Base-by-base conservation (phyloP, 2,797 vertebrate species). In the Sebastes nivosus region DNA sequence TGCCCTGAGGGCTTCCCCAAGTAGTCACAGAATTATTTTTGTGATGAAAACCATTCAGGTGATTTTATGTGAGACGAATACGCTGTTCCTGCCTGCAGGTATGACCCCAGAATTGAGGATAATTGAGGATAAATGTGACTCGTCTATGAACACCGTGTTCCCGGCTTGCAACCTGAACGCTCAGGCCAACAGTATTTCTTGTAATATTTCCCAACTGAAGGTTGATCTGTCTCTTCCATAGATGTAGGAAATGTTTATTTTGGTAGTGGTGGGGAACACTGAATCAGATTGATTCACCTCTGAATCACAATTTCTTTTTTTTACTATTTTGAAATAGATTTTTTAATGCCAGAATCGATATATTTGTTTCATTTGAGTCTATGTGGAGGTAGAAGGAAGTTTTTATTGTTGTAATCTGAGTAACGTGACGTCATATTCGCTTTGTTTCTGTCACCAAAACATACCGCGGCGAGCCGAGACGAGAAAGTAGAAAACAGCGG, bases 111-210 rank as follows among this genome's bases (percentile, higher is more conserved):
- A 30, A 1, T 3, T 20, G 24, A 34, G 34, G 61, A 58, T 67
- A 72, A 67, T 69, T 79, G 50, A 24, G 60, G 38, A 64, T 57
- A 71, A 36, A 66, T 12, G 22, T 75, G 83, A 83, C 64, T 87
- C 67, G 73, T 50, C 61, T 20, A 2, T 46, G 68, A 72, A 30
- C 27, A 32, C 24, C 10, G 25, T 52, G 65, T 57, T 69, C 32
- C 8, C 54, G 6, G 54, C 38, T 27, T 20, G 38, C 16, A 32
- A 58, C 71, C 34, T 10, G 14, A 59, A 55, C 50, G 16, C 29
- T 59, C 14, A 42, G 38, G 38, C 38, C 14, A 16, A 42, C 14
- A 16, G 18, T 25, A 8, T 38, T 61, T 70, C 22, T 22, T 2
- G 12, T 4, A 6, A 29, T 65, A 46, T 61, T 34, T 25, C 18